Conservation (phyloP, 2,797 vertebrate species). For the Delichon dasypus region DNA sequence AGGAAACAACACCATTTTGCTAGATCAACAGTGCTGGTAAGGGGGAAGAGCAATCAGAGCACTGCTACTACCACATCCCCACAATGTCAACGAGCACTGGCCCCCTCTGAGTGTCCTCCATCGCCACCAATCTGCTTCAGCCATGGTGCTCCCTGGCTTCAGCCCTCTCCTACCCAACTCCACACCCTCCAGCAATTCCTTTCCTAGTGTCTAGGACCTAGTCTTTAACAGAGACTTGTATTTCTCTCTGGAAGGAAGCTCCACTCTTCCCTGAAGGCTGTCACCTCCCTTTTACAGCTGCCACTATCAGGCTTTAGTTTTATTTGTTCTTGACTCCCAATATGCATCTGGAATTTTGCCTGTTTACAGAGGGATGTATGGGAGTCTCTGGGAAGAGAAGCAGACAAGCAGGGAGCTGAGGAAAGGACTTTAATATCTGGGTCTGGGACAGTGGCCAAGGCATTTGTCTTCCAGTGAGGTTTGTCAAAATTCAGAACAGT, state of each 20-base stretch:
- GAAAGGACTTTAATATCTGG: neutral
- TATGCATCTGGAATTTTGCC: neutral
- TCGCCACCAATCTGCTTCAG: neutral
- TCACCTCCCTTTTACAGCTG: neutral
- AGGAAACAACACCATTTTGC: neutral
- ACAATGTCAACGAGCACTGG: accelerated
- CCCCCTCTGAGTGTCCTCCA: neutral
- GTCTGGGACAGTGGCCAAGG: neutral
- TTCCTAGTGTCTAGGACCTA: neutral
- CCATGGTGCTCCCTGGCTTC: neutral
- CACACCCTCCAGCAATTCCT: neutral
- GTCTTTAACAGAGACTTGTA: neutral
- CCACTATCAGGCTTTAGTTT: neutral
- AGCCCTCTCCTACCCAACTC: neutral
- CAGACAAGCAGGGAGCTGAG: neutral
- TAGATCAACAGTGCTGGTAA: neutral
- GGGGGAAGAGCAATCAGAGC: neutral
- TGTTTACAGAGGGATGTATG: neutral
- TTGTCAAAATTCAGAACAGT: neutral
- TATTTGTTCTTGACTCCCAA: neutral
- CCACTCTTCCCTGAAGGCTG: neutral
- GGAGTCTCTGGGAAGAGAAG: neutral
- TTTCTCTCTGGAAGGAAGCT: neutral
- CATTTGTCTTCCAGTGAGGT: neutral
- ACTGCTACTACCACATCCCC: neutral